Percentiles rank a stretch among this genome's conserved stretches.
These are phyloP conservation scores for Silurus meridionalis DNA, from an alignment of 2,113 vertebrate species.

Conservation along the genomic window DNA sequence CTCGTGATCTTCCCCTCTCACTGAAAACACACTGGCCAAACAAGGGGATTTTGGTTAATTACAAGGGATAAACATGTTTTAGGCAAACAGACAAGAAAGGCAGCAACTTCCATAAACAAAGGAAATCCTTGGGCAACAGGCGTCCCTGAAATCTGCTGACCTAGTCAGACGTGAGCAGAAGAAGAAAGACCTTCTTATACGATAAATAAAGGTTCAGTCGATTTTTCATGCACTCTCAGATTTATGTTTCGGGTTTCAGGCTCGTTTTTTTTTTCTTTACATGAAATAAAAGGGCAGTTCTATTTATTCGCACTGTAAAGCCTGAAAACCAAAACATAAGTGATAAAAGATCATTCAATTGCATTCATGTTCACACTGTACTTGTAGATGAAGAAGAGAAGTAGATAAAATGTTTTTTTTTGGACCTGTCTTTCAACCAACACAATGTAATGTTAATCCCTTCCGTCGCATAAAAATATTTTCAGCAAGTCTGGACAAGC, in stretches of 20 bases:
- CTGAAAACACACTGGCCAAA: constrained; percentile 5
- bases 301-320: background rate
- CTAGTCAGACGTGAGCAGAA: background rate
- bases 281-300: background rate
- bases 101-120: constrained; percentile 50
- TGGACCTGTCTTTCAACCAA: background rate
- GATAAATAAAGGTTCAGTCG: background rate
- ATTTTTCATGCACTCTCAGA: background rate
- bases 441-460: background rate
- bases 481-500: background rate
- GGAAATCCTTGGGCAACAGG: constrained; percentile 40
- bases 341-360: background rate
- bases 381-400: background rate
- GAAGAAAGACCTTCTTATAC: background rate
- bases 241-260: background rate
- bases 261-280: background rate
- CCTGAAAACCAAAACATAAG: background rate
- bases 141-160: constrained; percentile 20
- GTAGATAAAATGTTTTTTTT: background rate
- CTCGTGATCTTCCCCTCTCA: background rate
- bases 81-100: constrained; percentile 41
- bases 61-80: constrained; percentile 41
- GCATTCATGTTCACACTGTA: background rate
- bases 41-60: constrained; percentile 46
- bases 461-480: background rate